These are phyloP conservation scores for Sciurus vulgaris DNA, from an alignment of 2,797 vertebrate genomes.

Conservation along the genomic window DNA sequence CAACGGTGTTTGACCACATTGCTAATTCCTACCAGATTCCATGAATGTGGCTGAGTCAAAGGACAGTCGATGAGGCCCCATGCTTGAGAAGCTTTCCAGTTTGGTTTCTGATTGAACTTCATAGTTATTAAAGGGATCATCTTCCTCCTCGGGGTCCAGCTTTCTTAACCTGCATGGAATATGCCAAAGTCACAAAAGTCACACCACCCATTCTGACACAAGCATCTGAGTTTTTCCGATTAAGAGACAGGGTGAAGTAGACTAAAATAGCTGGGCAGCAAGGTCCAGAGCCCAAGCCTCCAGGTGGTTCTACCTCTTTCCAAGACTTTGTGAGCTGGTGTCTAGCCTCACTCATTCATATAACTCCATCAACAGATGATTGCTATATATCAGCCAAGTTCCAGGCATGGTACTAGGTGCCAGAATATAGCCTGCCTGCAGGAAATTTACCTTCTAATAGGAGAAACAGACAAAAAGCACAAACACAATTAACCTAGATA, in stretches of 20 bases:
- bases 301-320: not conserved
- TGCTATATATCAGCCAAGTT: not conserved
- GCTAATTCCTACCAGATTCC: slow-evolving; percentile 92
- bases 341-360: not conserved
- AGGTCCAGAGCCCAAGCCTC: not conserved
- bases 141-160: slow-evolving; percentile 96
- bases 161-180: slow-evolving; percentile 92
- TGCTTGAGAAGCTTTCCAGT: slow-evolving; percentile 89
- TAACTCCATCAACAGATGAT: not conserved
- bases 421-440: not conserved
- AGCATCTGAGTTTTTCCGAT: not conserved
- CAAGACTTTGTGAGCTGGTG: not conserved
- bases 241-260: not conserved
- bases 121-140: slow-evolving; percentile 94
- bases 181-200: not conserved
- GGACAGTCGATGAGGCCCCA: slow-evolving; percentile 88
- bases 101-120: slow-evolving; percentile 93
- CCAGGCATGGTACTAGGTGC: not conserved
- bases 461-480: not conserved
- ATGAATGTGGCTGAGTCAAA: slow-evolving; percentile 93
- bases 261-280: not conserved
- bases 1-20: not conserved
- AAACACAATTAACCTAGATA: not conserved
- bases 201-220: not conserved
- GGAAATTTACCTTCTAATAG: not conserved